Percentiles rank a stretch among this genome's conserved stretches.
Conservation (phyloP, 2,797 vertebrate genomes). For the Halcyon badia region DNA sequence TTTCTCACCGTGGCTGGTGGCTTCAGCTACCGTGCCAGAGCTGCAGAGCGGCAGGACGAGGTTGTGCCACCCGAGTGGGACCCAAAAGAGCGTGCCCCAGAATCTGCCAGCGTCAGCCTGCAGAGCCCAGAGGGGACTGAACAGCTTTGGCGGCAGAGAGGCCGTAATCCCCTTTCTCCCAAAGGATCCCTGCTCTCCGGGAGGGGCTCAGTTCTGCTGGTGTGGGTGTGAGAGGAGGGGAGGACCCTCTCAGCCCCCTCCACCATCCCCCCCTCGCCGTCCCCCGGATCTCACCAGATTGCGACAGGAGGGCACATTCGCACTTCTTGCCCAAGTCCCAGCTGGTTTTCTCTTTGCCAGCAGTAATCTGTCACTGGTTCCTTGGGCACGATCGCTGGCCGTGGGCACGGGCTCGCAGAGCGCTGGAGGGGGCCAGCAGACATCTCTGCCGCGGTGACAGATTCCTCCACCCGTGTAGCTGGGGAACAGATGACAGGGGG, state of each 20-base stretch:
- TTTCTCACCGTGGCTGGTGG: not conserved
- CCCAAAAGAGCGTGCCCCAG: not conserved
- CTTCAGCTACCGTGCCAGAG: not conserved
- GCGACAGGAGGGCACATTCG: not conserved
- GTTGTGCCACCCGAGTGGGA: not conserved
- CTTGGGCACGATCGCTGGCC: not conserved
- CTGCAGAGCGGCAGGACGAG: fast-evolving
- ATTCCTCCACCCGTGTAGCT: not conserved
- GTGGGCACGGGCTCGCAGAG: not conserved
- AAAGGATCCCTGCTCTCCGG: not conserved
- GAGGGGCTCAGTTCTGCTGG: not conserved
- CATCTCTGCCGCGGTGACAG: not conserved
- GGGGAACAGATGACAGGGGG: constrained; percentile 11
- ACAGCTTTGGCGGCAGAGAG: not conserved
- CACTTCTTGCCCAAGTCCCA: not conserved
- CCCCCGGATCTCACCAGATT: not conserved
- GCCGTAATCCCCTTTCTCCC: not conserved
- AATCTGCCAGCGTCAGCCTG: not conserved
- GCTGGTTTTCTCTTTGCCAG: not conserved
- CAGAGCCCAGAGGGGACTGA: not conserved
- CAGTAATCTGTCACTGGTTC: not conserved
- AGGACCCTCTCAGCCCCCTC: not conserved
- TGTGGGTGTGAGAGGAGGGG: not conserved
- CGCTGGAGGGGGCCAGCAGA: not conserved
- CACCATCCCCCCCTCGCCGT: not conserved